These are phyloP conservation scores for Heliopora coerulea DNA, from an alignment of 92 coral and sea anemone genomes.

Conservation along the genomic window DNA sequence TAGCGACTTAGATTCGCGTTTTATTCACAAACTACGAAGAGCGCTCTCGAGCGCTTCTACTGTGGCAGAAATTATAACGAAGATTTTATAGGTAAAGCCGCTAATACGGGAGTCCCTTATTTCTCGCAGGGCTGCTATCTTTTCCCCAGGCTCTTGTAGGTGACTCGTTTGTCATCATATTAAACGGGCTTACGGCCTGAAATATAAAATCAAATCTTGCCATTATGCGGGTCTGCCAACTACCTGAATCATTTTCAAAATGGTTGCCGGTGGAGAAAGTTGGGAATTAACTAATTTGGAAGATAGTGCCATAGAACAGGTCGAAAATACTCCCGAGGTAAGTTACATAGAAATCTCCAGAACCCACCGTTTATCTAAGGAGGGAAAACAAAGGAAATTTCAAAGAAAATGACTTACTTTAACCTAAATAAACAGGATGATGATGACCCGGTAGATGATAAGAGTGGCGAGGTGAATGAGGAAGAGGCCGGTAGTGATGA, in stretches of 20 bases:
- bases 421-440: conserved; percentile 25
- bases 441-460: conserved; percentile 20
- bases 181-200: conserved; percentile 24
- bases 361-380: background rate
- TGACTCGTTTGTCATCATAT: background rate
- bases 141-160: conserved; percentile 13
- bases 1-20: conserved; percentile 13
- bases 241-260: conserved; percentile 14
- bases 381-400: background rate
- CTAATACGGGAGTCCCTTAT: conserved; percentile 24
- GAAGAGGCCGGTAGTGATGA: conserved; percentile 66
- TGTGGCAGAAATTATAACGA: background rate
- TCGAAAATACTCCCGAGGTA: conserved; percentile 28
- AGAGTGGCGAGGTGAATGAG: conserved; percentile 46
- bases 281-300: conserved; percentile 26
- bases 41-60: conserved; percentile 42
- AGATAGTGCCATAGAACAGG: conserved; percentile 36
- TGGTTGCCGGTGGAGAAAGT: conserved; percentile 45
- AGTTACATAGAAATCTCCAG: background rate
- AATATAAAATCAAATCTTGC: background rate
- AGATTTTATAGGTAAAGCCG: conserved; percentile 19
- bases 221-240: conserved; percentile 2
- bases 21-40: background rate
- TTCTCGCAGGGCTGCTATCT: background rate
- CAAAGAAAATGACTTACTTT: background rate